Evolutionary conservation across 53 echinoderm and acorn worm species (phyloP).

Genomic region (Actinopyga echinites): DNA sequence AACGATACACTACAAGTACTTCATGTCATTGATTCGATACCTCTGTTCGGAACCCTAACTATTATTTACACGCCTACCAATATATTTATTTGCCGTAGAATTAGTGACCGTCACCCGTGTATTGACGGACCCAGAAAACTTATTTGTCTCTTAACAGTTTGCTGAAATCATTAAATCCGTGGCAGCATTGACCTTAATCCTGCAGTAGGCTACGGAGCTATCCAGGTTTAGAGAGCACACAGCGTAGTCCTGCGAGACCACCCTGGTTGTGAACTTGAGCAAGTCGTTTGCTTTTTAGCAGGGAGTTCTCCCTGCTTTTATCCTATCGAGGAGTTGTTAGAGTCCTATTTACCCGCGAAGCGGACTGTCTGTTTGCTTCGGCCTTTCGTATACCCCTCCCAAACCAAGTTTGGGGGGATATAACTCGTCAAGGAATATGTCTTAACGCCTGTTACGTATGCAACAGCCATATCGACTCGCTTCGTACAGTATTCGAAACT

Average conservation of each 20-base stretch:
- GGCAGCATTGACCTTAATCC: slow-evolving; percentile 29
- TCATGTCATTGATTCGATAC: background rate
- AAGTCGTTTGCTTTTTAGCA: background rate
- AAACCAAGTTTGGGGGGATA: too few species aligned
- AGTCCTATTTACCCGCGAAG: too few species aligned
- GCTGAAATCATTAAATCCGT: slow-evolving; percentile 6
- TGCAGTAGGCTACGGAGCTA: background rate
- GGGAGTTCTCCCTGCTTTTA: too few species aligned
- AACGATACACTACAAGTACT: background rate
- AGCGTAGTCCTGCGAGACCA: background rate
- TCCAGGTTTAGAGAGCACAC: background rate
- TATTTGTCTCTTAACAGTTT: slow-evolving; percentile 33
- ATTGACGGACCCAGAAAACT: background rate
- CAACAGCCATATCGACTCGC: too few species aligned
- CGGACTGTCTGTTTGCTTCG: too few species aligned
- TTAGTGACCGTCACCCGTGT: background rate
- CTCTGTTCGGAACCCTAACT: background rate
- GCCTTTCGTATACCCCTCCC: too few species aligned
- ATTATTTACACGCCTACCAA: slow-evolving; percentile 20
- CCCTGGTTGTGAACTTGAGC: slow-evolving; percentile 10
- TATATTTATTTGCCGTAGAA: background rate
- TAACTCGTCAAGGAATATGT: too few species aligned
- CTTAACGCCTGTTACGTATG: too few species aligned
- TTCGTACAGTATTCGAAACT: too few species aligned
- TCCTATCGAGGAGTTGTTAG: too few species aligned